Evolutionary conservation across 1,140 invertebrate species (phyloP), one percentile per base, ranked within the genome.

Genomic region (Kradibia gibbosae): DNA sequence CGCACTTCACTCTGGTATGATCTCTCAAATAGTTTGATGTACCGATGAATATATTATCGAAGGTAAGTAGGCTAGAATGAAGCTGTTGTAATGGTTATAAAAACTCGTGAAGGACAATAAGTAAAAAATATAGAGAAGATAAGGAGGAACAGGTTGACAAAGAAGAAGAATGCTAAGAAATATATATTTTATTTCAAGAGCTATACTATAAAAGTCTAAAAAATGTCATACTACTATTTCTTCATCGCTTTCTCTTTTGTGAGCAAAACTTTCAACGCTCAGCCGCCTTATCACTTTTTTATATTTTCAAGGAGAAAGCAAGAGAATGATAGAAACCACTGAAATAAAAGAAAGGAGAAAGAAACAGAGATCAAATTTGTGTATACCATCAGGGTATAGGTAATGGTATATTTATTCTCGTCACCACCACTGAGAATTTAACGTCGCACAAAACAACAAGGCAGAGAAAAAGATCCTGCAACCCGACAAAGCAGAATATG

Each of bases 401-500:
- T 22, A 34, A 15, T 45, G n/a, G 70, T 73, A 77, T 77, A 77
- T 67, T 65, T n/a, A 60, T 62, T 31, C 39, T 67, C 60, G 78
- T 70, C 62, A 82, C 70, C 78, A 74, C 55, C 65, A 79, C 71
- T 65, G 75, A 83, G 70, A 71, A 48, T 71, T 48, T 48, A 71
- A 85, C 81, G 72, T 72, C 62, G 60, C 65, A 53, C 75, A 71
- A 81, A 83, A 83, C 60, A 78, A 85, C 78, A 78, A 83, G 79
- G 75, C 78, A 72, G 72, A 72, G 82, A 78, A 81, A 83, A 76
- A 80, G 75, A 55, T 73, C 25, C 28, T 60, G 82, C 55, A 79
- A 80, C 81, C 71, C 65, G 82, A 75, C 76, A 82, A 84, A 48
- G 74, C 60, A 81, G 83, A 85, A 85, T 84, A 85, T 86, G 83